Evolutionary conservation across 2,113 vertebrate genomes (phyloP), one percentile per base, ranked within the genome.

Genomic region (Cochlearius cochlearius): DNA sequence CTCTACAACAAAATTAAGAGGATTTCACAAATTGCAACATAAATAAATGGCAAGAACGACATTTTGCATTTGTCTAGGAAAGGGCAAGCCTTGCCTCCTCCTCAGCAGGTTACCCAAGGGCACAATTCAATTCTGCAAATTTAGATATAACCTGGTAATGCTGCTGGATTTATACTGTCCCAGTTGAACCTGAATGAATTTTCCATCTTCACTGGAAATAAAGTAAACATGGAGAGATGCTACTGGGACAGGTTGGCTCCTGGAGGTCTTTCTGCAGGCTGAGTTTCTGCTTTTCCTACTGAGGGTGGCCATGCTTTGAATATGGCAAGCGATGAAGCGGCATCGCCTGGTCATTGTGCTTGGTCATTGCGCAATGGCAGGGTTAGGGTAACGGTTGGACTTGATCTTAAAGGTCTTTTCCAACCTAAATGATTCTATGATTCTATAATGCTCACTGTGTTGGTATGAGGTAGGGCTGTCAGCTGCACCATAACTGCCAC

Each of bases 291-390:
- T 74, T 63, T 62, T 52, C 17, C 27, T 9, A 0, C 2, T 0
- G 19, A 47, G 39, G 34, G 21, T 52, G 52, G 41, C 4, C 12
- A 9, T 1, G 36, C 22, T 27, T 26, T n/a, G 29, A 26, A 39
- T 11, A 25, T 0, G 12, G 62, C 12, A 13, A 10, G 3, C 0
- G 5, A 34, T 19, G 47, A 53, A 26, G 27, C 12, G 56, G 66
- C 66, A 34, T 39, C 2, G 3, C 34, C 50, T 26, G 41, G 59
- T 15, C 13, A n/a, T 5, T 16, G n/a, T 50, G 59, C 68, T 73
- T 14, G 59, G 58, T 21, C 38, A 18, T 5, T 6, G n/a, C 21
- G 3, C 41, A 41, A 41, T 13, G 12, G 41, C 41, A 14, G 41
- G 41, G 41, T 41, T 41, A 41, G 41, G 41, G 41, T 5, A 41